A percentile compares a stretch with the other conserved stretches of the same genome.
These are phyloP conservation scores for Cottoperca gobio DNA, from an alignment of 2,797 vertebrate species.

Conservation along the genomic window DNA sequence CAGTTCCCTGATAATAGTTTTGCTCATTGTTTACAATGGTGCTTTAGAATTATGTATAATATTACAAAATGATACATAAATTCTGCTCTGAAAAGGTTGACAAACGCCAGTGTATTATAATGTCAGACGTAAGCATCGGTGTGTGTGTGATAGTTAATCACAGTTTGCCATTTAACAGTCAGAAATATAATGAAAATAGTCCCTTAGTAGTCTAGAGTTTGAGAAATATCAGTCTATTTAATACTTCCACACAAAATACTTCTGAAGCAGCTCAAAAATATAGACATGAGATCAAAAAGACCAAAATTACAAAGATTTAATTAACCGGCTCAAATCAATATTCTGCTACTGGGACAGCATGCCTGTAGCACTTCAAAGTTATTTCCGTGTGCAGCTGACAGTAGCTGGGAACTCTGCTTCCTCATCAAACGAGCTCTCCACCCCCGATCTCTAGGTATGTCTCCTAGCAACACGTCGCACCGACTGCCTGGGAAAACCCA, in stretches of 20 bases:
- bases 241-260: background rate
- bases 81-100: constrained; percentile 41
- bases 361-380: constrained; percentile 32
- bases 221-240: background rate
- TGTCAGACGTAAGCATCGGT: constrained; percentile 15
- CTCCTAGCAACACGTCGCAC: constrained; percentile 83
- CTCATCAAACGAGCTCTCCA: constrained; percentile 71
- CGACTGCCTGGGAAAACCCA: constrained; percentile 81
- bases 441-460: constrained; percentile 76
- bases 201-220: background rate
- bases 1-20: background rate
- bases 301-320: constrained; percentile 30
- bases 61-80: constrained; percentile 12
- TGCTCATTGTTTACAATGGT: background rate
- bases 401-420: constrained; percentile 66
- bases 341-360: constrained; percentile 13
- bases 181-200: background rate
- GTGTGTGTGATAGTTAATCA: constrained; percentile 36
- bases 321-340: constrained; percentile 37
- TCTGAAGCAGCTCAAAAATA: constrained; percentile 14
- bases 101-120: constrained; percentile 14
- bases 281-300: constrained; percentile 28
- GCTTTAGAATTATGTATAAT: background rate
- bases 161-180: constrained; percentile 33
- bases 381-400: constrained; percentile 59